A percentile compares a stretch with the other conserved stretches of the same genome.
Evolutionary conservation across 1,140 invertebrate genomes (phyloP).

Genomic region (Macrostomum lignano): DNA sequence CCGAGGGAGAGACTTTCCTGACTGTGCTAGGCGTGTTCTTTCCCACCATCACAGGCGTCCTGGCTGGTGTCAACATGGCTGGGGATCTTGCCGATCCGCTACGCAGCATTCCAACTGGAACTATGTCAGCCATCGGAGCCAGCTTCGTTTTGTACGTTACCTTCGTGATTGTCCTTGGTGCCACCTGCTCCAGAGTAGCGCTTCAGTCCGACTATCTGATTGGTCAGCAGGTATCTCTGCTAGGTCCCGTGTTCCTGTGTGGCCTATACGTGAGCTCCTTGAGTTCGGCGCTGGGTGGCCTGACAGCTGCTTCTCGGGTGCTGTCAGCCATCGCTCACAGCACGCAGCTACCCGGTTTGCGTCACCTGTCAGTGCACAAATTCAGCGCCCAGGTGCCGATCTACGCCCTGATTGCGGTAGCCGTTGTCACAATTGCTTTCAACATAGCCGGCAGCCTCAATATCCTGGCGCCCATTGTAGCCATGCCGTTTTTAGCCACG

Average conservation of each 20-base stretch:
- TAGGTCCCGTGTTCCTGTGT: slow-evolving; percentile 44
- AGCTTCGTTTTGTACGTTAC: slow-evolving; percentile 63
- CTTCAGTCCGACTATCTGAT: too few species aligned
- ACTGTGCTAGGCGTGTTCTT: slow-evolving; percentile 50
- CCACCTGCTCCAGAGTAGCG: slow-evolving; percentile 54
- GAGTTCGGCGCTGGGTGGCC: slow-evolving; percentile 57
- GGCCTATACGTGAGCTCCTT: slow-evolving; percentile 67
- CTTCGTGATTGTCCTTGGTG: slow-evolving; percentile 58
- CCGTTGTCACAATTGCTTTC: slow-evolving; percentile 55
- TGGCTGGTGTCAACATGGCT: slow-evolving; percentile 86
- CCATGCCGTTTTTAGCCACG: slow-evolving; percentile 82
- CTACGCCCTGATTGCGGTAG: slow-evolving; percentile 57
- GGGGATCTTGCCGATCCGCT: slow-evolving; percentile 66
- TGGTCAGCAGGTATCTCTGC: too few species aligned
- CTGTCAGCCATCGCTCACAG: slow-evolving; percentile 6
- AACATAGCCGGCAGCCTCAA: slow-evolving; percentile 74
- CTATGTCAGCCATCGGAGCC: slow-evolving; percentile 52
- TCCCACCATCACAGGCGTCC: slow-evolving; percentile 35
- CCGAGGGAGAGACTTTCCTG: slow-evolving; percentile 29
- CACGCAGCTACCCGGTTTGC: too few species aligned
- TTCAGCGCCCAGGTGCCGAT: slow-evolving; percentile 71
- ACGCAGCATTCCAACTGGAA: slow-evolving; percentile 68
- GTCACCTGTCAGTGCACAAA: too few species aligned
- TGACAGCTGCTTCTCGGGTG: slow-evolving; percentile 22
- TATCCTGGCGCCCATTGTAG: slow-evolving; percentile 69